Evolutionary conservation across 2,888 invertebrate genomes (phyloP).

Genomic region (Anthophora plumipes): DNA sequence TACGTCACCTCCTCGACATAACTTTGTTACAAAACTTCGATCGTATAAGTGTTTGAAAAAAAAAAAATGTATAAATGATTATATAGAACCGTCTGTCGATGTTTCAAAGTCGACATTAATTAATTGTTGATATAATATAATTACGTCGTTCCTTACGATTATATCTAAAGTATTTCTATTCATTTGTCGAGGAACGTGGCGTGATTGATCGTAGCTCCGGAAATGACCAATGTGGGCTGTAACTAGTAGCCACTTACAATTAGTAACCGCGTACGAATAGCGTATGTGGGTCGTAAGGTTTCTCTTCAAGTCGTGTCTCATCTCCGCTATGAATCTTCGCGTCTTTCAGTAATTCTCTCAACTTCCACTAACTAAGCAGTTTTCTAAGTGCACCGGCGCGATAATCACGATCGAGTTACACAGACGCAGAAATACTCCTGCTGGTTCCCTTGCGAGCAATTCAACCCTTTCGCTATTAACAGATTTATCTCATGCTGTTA

Average conservation of each 20-base stretch:
- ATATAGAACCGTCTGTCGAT: background rate
- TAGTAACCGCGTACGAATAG: conserved; percentile 38
- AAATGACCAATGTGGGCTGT: conserved; percentile 36
- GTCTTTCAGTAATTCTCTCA: conserved; percentile 38
- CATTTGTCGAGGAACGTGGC: conserved; percentile 17
- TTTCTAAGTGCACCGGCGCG: background rate
- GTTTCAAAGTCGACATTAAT: background rate
- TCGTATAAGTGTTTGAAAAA: background rate
- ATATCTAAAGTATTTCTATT: conserved; percentile 17
- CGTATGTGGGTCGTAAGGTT: conserved; percentile 57
- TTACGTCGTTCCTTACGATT: background rate
- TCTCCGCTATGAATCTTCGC: conserved; percentile 25
- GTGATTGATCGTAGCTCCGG: background rate
- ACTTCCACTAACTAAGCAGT: conserved; percentile 33
- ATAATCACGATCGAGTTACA: conserved; percentile 15
- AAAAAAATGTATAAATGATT: too few species aligned
- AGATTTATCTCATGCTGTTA: background rate
- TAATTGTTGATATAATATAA: background rate
- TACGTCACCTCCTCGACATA: conserved; percentile 43
- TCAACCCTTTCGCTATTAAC: background rate
- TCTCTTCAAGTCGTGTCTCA: conserved; percentile 44
- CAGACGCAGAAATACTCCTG: background rate
- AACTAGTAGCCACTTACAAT: conserved; percentile 38
- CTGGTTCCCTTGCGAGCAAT: background rate
- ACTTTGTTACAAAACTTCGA: background rate